Evolutionary conservation across 1,140 invertebrate species (phyloP).

Genomic region (Helicoverpa zea): DNA sequence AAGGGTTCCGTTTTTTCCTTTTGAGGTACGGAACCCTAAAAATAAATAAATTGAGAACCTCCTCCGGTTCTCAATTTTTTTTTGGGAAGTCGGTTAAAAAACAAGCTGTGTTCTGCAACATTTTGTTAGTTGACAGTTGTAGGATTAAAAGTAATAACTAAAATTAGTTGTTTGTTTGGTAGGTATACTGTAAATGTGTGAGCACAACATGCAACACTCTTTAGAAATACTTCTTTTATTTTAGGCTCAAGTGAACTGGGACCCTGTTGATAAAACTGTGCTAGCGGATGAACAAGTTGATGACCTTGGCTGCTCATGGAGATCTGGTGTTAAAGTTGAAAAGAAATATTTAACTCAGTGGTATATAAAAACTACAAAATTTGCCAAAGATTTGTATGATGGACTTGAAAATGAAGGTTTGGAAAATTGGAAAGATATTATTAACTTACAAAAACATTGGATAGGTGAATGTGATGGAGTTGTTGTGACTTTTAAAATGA

Average conservation of each 20-base stretch:
- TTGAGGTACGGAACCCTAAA: too few species aligned
- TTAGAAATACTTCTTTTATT: conserved; percentile 28
- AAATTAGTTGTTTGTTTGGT: too few species aligned
- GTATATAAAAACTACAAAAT: conserved; percentile 97
- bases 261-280: conserved; percentile 99
- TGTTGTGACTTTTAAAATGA: conserved; percentile 91
- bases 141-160: too few species aligned
- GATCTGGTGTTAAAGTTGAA: conserved; percentile 98
- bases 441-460: conserved; percentile 97
- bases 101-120: too few species aligned
- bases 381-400: conserved; percentile 93
- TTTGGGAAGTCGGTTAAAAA: too few species aligned
- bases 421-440: conserved; percentile 94
- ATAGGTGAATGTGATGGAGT: conserved; percentile 97
- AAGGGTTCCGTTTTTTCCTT: too few species aligned
- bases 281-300: conserved; percentile 99
- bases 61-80: too few species aligned
- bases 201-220: too few species aligned
- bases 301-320: conserved; percentile 96
- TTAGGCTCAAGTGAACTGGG: conserved; percentile 98
- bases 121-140: too few species aligned
- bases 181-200: too few species aligned
- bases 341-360: conserved; percentile 97
- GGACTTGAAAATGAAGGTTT: conserved; percentile 91
- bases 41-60: too few species aligned